Evolutionary conservation across 2,888 invertebrate species (phyloP), one percentile per base, ranked within the genome.

Genomic region (Glaucopsyche alexis): DNA sequence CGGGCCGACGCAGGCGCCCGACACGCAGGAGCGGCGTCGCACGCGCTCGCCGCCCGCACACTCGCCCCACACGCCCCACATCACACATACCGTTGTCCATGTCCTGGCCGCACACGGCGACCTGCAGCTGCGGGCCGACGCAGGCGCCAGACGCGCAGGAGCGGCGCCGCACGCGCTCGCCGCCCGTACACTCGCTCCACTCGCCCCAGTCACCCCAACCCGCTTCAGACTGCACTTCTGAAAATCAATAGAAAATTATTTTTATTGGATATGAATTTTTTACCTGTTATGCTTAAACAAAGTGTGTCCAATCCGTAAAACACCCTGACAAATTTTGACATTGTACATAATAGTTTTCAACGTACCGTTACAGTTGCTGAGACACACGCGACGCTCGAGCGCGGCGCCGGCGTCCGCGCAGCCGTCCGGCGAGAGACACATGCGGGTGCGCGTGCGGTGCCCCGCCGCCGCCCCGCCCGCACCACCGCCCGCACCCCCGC

Each of bases 11-110:
- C 97, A 97, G 71, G 95, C 94, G 55, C 94, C 94, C 0, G 90
- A 85, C 11, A 90, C 93, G 80, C 97, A 97, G 74, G 93, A 94
- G 42, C 97, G n/a, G n/a, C n/a, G n/a, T n/a, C n/a, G n/a, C n/a
- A n/a, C n/a, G n/a, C n/a, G n/a, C n/a, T n/a, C n/a, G n/a, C n/a
- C n/a, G n/a, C n/a, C n/a, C n/a, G n/a, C n/a, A n/a, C n/a, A n/a
- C 7, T 91, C 89, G 0, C 95, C 94, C 97, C 97, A 97, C 19
- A 91, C 88, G 71, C 95, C 95, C 97, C 97, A 97, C n/a, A 19
- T 6, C 42, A 71, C 73, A 67, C 80, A n/a, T n/a, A 91, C 91
- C 90, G 76, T 91, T 90, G 71, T 90, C 91, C 11, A 88, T 73
- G 42, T 89, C 86, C 55, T 82, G 82, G 6, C 73, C 79, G 82